These are phyloP conservation scores for Alca torda DNA, from an alignment of 2,797 vertebrate species.

Conservation along the genomic window DNA sequence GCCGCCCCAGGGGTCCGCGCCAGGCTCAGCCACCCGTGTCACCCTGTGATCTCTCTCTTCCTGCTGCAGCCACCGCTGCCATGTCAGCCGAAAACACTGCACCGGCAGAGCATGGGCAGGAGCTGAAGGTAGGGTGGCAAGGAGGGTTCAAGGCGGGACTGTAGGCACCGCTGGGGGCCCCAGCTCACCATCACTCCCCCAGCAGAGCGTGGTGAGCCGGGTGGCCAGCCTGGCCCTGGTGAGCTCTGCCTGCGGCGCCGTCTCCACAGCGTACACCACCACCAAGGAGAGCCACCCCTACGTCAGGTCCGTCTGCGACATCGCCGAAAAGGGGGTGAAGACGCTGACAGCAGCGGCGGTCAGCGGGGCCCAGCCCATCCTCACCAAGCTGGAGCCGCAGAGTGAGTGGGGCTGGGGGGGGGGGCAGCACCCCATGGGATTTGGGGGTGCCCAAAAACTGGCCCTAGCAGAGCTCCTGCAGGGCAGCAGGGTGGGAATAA, in stretches of 20 bases:
- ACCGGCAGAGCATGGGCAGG: too few relatives aligned
- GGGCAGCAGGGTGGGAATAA: not conserved
- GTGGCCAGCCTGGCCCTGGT: conserved; percentile 76
- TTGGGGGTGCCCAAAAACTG: not conserved
- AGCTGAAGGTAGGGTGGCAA: too few relatives aligned
- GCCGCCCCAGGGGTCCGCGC: not conserved
- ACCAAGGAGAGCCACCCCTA: conserved; percentile 87
- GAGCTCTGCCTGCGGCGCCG: conserved; percentile 76
- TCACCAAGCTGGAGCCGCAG: conserved; percentile 8
- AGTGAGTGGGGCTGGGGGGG: not conserved
- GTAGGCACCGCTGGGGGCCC: too few relatives aligned
- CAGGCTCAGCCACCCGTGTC: accelerated
- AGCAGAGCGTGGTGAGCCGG: not conserved
- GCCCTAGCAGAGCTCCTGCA: accelerated
- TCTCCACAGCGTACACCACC: conserved; percentile 80
- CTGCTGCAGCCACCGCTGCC: not conserved
- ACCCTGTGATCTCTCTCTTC: not conserved
- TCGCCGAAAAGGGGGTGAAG: conserved; percentile 86
- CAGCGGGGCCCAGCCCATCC: conserved; percentile 70
- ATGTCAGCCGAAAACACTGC: too few relatives aligned
- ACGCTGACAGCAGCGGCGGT: conserved; percentile 79
- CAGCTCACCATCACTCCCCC: accelerated
- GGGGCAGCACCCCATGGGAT: not conserved
- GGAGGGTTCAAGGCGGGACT: too few relatives aligned
- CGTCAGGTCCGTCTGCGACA: conserved; percentile 84